Base-by-base conservation (phyloP, 2,797 vertebrate genomes). In the Moxostoma hubbsi region DNA sequence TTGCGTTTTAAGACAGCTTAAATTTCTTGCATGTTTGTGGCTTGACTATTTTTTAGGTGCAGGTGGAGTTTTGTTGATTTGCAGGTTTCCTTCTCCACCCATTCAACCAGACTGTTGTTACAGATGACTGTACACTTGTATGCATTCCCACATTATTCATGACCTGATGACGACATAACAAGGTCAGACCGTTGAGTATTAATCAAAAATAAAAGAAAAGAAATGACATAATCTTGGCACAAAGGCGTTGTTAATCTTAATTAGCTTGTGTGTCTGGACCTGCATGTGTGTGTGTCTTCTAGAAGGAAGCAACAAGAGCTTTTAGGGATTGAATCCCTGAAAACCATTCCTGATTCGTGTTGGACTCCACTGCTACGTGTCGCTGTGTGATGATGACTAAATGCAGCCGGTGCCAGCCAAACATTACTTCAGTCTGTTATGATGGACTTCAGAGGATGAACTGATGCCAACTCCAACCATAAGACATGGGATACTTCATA, bases 211-310 rank as follows among this genome's bases (percentile, higher is more conserved):
- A 53, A 45, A 69, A 9, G 24, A 53, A 45, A 45, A 6, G 0
- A 43, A 43, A 55, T 53, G 5, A 0, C 53, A 54, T 2, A 45
- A 4, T 55, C 3, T 45, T 69, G 51, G 13, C 12, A 12, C 45
- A 72, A 58, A 13, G 12, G 16, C 45, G 49, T 45, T 54, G 72
- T 16, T 16, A n/a, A 9, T 63, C 72, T 43, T 74, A 58, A 74
- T 74, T n/a, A 11, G 9, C 72, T 51, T 16, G 71, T 73, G 47
- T 49, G 15, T 53, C 58, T 24, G 57, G 57, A 58, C 18, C 16
- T 58, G 15, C 2, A 15, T 57, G 57, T 57, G 55, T 0, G 13
- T 2, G 11, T 63, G 9, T 13, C 15, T 13, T 5, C 16, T 49
- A 12, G 45, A 15, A 13, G 70, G 15, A 49, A 18, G 11, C 24